Conservation (phyloP, 2,888 invertebrate species). For the Pammene fasciana region DNA sequence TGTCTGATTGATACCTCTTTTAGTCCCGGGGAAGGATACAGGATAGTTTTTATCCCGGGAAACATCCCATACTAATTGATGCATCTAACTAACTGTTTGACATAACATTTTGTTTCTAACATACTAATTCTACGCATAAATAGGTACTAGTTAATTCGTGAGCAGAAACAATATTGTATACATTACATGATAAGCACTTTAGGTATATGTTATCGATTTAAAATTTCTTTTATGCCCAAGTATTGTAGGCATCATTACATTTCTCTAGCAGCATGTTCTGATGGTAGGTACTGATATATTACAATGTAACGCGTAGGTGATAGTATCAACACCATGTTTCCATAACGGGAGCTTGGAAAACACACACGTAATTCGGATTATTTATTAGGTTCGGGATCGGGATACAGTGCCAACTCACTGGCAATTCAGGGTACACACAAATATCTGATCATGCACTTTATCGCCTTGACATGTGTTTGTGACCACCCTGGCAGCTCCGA, state of each 20-base stretch:
- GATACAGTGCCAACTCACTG: not conserved
- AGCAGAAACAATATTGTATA: not conserved
- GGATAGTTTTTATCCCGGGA: too few relatives aligned
- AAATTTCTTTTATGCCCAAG: not conserved
- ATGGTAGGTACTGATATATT: not conserved
- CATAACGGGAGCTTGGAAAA: slow-evolving; percentile 8
- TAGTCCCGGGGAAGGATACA: too few relatives aligned
- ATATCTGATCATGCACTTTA: too few relatives aligned
- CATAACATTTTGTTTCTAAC: too few relatives aligned
- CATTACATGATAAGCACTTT: not conserved
- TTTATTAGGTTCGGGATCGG: not conserved
- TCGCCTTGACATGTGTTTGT: too few relatives aligned
- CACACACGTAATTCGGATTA: not conserved
- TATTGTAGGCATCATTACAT: not conserved
- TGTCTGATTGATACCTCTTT: too few relatives aligned
- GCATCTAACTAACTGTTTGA: too few relatives aligned
- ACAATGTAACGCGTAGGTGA: slow-evolving; percentile 9
- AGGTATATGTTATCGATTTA: too few relatives aligned
- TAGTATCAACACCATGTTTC: not conserved
- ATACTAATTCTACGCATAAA: too few relatives aligned
- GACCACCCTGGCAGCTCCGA: too few relatives aligned
- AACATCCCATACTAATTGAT: too few relatives aligned
- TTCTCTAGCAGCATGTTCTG: not conserved
- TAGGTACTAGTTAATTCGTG: too few relatives aligned
- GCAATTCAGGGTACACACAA: not conserved